Evolutionary conservation across 2,888 invertebrate species (phyloP), one percentile per base, ranked within the genome.

Genomic region (Drosophila pegasa): DNA sequence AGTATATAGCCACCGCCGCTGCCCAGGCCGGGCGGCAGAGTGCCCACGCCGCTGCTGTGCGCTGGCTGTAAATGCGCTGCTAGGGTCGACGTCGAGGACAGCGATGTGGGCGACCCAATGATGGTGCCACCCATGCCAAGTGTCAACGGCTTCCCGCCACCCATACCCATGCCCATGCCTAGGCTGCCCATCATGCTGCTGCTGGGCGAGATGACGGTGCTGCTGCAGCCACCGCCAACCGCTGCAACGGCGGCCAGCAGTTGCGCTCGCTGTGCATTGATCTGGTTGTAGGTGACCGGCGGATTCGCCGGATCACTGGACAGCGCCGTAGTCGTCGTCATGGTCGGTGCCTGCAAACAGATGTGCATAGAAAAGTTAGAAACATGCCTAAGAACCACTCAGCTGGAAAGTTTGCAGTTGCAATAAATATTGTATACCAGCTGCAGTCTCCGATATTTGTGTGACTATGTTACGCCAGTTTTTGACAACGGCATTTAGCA

Each of bases 201-300:
- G 59, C 84, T 88, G 48, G 86, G 74, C 57, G 81, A 79, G 58
- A 86, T 78, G 48, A 84, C 85, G 41, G 86, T 80, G 64, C 81
- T 83, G 67, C 87, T 80, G 71, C 81, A 74, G 6, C 79, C 80
- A 6, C 89, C 86, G 9, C 87, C 83, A 18, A 84, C 79, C 12
- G 90, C 87, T 6, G 90, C 90, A 20, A 89, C 87, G 33, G 91
- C 87, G 54, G 91, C 80, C 81, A 92, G 59, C 43, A 91, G 85
- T 72, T 92, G 91, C 6, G 92, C 85, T 50, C 91, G 89, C 66
- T 91, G 91, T 63, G 91, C 75, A 65, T 85, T 91, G 78, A 92
- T 90, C 87, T 92, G 92, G 88, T 91, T 92, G 85, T 91, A 92
- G 78, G 91, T 88, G 87, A 91, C 80, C 76, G 90, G 83, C 57